Base-by-base conservation (phyloP, 2,888 invertebrate genomes). In the Cylindroiulus punctatus region DNA sequence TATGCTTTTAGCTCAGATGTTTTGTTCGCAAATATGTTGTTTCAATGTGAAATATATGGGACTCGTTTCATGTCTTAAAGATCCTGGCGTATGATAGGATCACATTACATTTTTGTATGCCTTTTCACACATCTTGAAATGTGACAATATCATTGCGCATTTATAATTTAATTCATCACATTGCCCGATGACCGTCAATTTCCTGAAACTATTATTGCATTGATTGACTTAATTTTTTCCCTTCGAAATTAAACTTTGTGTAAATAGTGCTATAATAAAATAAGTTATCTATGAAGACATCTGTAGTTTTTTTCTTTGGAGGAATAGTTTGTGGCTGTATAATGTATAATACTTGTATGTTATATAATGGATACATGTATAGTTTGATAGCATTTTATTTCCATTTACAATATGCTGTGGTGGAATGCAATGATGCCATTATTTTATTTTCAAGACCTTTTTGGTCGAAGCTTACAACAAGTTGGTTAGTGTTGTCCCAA, bases 141-240 rank as follows among this genome's bases (percentile, higher is more conserved):
- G 26, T 26, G 65, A 65, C 65, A 26, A 65, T 26, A 26, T 65
- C n/a, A 65, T 12, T 65, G 65, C 65, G 22, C 65, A 22, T 65
- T 65, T 65, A 65, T 26, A 26, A 26, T 65, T 65, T 65, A 65
- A 65, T 65, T 65, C 57, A 57, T 57, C 65, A 65, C n/a, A 65
- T 65, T n/a, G 65, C n/a, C 26, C 65, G 22, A 65, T 65, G 65
- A 22, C n/a, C 26, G 22, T 65, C 26, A 26, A 26, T n/a, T 65
- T 22, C 65, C 65, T 65, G 65, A 65, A 65, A 10, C 65, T 12
- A 26, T 65, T 65, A 65, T 22, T 30, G 65, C 65, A 65, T 26
- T 65, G n/a, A 65, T 26, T 65, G 22, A n/a, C 22, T 57, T 57
- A 57, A 14, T 57, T 57, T 26, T 65, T 65, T 65, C 26, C 65